These are phyloP conservation scores for Orchesellides sinensis DNA, from an alignment of 2,888 invertebrate species.

Conservation along the genomic window DNA sequence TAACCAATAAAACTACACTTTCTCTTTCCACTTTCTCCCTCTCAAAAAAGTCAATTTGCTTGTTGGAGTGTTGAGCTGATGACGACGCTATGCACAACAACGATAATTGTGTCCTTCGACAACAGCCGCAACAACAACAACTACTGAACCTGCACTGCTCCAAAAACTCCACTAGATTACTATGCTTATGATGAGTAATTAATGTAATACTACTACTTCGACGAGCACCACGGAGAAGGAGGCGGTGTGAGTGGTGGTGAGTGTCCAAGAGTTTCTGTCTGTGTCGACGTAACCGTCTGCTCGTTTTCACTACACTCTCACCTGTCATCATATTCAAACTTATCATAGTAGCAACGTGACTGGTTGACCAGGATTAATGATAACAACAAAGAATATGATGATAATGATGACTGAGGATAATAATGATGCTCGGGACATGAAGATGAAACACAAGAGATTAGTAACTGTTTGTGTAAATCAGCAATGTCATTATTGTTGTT, in stretches of 20 bases:
- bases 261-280: conserved; percentile 49
- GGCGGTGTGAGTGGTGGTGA: conserved; percentile 24
- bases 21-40: not conserved
- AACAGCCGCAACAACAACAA: not conserved
- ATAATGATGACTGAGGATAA: not conserved
- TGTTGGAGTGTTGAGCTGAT: not conserved
- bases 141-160: not conserved
- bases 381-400: not conserved
- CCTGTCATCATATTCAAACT: conserved; percentile 63
- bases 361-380: conserved; percentile 23
- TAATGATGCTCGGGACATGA: not conserved
- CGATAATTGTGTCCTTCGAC: conserved; percentile 46
- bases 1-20: not conserved
- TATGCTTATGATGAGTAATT: too few relatives aligned
- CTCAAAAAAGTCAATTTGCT: not conserved
- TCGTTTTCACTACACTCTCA: conserved; percentile 50
- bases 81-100: conserved; percentile 37
- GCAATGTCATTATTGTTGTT: too few relatives aligned
- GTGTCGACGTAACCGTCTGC: conserved; percentile 60
- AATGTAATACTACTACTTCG: too few relatives aligned
- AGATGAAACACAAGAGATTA: conserved; percentile 1
- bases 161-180: not conserved
- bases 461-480: not conserved
- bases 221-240: not conserved
- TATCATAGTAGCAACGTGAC: conserved; percentile 60